Percentiles rank a stretch among this genome's conserved stretches.
Evolutionary conservation across 2,113 vertebrate genomes (phyloP).

Genomic region (Romanogobio albipinnatus): DNA sequence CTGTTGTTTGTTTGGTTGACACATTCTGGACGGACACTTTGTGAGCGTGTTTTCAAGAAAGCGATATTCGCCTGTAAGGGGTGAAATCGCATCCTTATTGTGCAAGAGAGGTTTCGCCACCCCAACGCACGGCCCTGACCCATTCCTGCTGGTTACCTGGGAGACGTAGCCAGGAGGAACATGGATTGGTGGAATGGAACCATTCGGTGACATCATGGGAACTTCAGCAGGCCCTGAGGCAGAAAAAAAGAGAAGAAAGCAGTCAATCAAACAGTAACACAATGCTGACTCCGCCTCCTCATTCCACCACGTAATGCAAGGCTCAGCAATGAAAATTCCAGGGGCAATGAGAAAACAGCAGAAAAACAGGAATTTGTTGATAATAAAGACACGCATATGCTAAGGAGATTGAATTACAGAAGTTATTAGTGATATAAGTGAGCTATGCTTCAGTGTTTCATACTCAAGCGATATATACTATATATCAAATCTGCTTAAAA

Average conservation of each 20-base stretch:
- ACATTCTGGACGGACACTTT: background rate
- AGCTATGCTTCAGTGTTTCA: background rate
- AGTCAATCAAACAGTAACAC: slow-evolving; percentile 48
- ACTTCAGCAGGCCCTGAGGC: slow-evolving; percentile 85
- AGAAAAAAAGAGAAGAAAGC: slow-evolving; percentile 20
- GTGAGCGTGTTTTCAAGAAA: background rate
- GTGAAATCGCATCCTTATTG: slow-evolving; percentile 42
- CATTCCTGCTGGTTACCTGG: slow-evolving; percentile 76
- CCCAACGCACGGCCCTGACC: background rate
- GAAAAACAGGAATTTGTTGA: slow-evolving; percentile 12
- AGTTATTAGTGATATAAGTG: background rate
- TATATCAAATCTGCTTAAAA: background rate
- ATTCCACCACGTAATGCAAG: slow-evolving; percentile 18
- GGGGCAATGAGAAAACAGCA: background rate
- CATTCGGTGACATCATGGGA: slow-evolving; percentile 91
- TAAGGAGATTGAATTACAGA: background rate
- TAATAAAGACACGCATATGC: slow-evolving; percentile 4
- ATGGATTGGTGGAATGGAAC: slow-evolving; percentile 90
- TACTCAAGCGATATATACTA: background rate
- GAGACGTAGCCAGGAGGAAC: slow-evolving; percentile 91
- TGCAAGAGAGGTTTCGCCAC: background rate
- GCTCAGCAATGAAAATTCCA: slow-evolving; percentile 36
- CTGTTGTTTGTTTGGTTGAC: slow-evolving; percentile 16
- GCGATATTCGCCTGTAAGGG: slow-evolving; percentile 14
- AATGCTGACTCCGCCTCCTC: slow-evolving; percentile 7